phyloP scores from a whole-genome alignment of 1,140 invertebrate species.

The Bicyclus anynana region DNA sequence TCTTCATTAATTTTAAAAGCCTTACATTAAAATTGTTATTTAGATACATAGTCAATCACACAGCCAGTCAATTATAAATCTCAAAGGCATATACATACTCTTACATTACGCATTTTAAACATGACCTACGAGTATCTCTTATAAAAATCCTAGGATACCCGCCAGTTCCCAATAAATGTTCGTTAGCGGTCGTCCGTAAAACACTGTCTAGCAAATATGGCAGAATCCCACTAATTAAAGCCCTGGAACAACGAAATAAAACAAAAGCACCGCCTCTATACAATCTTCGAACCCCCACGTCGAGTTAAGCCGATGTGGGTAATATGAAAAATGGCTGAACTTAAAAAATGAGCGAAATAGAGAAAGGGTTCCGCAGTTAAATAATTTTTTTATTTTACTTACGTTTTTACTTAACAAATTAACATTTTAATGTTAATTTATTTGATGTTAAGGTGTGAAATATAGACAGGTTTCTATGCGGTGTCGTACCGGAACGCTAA shows the following conservation, averaged over 20 bases:
- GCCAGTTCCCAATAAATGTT: conserved; percentile 23
- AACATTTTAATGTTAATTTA: neutral
- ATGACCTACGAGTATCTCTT: no score
- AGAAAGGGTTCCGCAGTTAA: neutral
- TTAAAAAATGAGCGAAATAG: conserved; percentile 7
- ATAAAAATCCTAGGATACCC: neutral
- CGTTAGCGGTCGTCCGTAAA: conserved; percentile 26
- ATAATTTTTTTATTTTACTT: neutral
- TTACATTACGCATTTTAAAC: no score
- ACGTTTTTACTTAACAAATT: neutral
- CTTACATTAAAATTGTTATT: no score
- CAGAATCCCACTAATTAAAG: conserved; percentile 62
- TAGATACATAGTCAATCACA: no score
- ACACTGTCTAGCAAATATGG: conserved; percentile 42
- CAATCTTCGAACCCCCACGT: conserved; percentile 56
- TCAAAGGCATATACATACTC: no score
- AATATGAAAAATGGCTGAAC: conserved; percentile 41
- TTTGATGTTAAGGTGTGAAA: no score
- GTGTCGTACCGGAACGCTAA: no score
- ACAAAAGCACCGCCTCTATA: conserved; percentile 30
- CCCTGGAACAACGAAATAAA: conserved; percentile 47
- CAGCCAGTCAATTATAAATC: no score
- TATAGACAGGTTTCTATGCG: no score
- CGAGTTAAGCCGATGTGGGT: conserved; percentile 33
- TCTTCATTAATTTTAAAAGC: no score